Base-by-base conservation (phyloP, 92 coral and sea anemone species). In the Palythoa grandis region DNA sequence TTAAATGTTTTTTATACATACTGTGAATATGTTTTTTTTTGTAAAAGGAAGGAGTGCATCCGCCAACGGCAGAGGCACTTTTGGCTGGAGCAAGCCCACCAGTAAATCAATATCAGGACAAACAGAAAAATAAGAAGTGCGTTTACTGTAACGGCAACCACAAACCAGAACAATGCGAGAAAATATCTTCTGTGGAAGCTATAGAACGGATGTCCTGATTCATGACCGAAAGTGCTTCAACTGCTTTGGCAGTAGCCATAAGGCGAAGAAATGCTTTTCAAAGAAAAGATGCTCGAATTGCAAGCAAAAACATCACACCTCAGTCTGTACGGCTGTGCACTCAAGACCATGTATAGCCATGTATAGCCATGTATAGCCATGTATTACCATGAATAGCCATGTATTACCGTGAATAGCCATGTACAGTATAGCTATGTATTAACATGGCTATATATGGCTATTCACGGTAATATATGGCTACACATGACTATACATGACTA, bases 261-360 rank as follows among this genome's bases (percentile, higher is more conserved):
- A 52, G 69, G 40, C 54, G 83, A 86, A 73, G 57, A 52, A 52
- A 2, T 91, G 92, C 84, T 80, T 77, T n/a, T 80, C 89, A 16
- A 78, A 60, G 52, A 87, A 89, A 66, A 74, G 89, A 39, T 88
- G 94, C 61, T 76, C 80, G 19, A 83, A 90, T 22, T 91, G 94
- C 73, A 69, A 58, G 60, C 89, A 65, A 29, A 91, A 88, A 29
- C 35, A 29, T 29, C 35, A 29, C 35, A 29, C 35, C 35, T 29
- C 35, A 29, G 35, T 29, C 35, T 29, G 35, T 29, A 29, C 35
- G 35, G 35, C 35, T 29, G 35, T 29, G 35, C 35, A 29, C 35
- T 29, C 35, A 29, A 29, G 35, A 29, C 35, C 35, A n/a, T n/a
- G n/a, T n/a, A n/a, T n/a, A n/a, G n/a, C n/a, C n/a, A n/a, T n/a